Evolutionary conservation across 2,888 invertebrate genomes (phyloP), one percentile per base, ranked within the genome.

Genomic region (Hyposoter dolosus): DNA sequence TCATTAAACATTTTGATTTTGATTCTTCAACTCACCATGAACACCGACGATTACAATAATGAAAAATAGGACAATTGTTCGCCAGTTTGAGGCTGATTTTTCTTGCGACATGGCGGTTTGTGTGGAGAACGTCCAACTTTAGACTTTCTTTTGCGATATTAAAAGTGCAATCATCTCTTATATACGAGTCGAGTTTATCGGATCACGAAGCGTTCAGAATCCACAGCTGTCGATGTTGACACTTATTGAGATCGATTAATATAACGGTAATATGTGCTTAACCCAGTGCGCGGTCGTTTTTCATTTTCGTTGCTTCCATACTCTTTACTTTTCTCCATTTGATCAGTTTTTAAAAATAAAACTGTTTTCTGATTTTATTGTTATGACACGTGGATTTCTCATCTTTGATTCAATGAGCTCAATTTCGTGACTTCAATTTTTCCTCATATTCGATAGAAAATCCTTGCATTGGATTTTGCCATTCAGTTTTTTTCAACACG

Each of bases 201-300:
- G 23, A 45, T 28, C 69, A 45, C 10, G 40, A 23, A 65, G 23
- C 47, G 45, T 60, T 28, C 53, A 12, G 10, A 45, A 47, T 56
- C 9, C 47, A 47, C 83, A 83, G 74, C 79, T 83, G 83, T 68
- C 79, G 23, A 23, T 83, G 53, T 83, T 83, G 72, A 78, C 79
- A 63, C 47, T 79, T 23, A 23, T 56, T 72, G 60, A 69, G 65
- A 47, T 77, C 28, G 23, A 56, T 72, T 78, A 56, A 77, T 40
- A 69, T 60, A 45, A 35, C 60, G 17, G 15, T 35, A 32, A 74
- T 45, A 32, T 32, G 50, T 43, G n/a, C 50, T 74, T 35, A 68
- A 75, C 35, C 66, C 45, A 50, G 4, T 63, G 63, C 28, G 35
- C 23, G 66, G 15, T 19, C 40, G 23, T 69, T 23, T 66, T 66